A percentile compares a stretch with the other conserved stretches of the same genome.
Conservation (phyloP, 2,797 vertebrate genomes). For the Decapterus maruadsi region DNA sequence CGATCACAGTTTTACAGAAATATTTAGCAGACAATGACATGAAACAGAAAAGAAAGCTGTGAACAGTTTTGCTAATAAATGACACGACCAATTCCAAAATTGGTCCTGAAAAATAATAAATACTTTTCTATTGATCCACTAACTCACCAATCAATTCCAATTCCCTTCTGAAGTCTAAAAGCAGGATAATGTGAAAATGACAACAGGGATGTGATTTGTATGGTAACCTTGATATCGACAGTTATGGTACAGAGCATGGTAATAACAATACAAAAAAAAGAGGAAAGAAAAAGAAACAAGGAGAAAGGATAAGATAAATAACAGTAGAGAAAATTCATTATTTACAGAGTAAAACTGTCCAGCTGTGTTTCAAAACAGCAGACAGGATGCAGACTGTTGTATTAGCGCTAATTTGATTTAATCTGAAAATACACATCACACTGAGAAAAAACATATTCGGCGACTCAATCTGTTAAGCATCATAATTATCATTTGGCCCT, state of each 20-base stretch:
- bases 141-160: neutral
- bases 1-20: neutral
- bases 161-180: neutral
- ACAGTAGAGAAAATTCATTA: neutral
- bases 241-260: neutral
- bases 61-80: neutral
- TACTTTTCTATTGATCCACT: neutral
- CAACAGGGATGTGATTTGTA: neutral
- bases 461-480: neutral
- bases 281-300: neutral
- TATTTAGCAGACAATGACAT: neutral
- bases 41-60: neutral
- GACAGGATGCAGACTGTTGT: neutral
- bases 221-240: neutral
- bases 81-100: too few relatives aligned
- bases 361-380: neutral
- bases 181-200: neutral
- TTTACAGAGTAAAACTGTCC: neutral
- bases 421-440: neutral
- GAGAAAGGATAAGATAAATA: neutral
- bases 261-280: neutral
- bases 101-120: neutral
- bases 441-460: neutral
- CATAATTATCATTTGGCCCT: slow-evolving; percentile 4
- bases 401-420: neutral